Conservation (phyloP, 2,113 vertebrate species). For the Anser brachyrhynchus region DNA sequence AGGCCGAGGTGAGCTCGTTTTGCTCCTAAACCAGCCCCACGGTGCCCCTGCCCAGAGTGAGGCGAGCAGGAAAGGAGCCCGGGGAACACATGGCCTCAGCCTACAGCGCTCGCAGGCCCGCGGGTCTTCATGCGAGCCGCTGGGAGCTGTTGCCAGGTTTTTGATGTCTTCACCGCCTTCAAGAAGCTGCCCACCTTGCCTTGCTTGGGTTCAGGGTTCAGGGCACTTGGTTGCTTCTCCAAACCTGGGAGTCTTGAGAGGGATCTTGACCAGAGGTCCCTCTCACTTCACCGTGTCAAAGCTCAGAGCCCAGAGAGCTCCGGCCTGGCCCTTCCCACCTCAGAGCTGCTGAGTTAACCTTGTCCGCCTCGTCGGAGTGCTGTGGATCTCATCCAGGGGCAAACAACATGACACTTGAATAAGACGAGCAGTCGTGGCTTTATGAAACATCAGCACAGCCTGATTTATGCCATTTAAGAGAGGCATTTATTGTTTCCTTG, state of each 20-base stretch:
- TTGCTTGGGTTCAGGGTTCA: neutral
- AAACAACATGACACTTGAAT: slow-evolving; percentile 50
- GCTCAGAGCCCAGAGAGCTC: neutral
- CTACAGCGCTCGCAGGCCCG: fast-evolving
- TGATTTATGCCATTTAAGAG: slow-evolving; percentile 70
- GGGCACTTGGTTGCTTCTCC: neutral
- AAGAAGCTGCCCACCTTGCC: neutral
- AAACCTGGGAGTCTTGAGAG: fast-evolving
- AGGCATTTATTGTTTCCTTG: slow-evolving; percentile 65
- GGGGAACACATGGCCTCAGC: fast-evolving
- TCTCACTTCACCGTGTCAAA: neutral
- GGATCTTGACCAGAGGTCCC: neutral
- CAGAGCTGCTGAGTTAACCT: slow-evolving; percentile 21
- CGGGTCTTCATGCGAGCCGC: neutral
- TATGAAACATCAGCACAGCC: slow-evolving; percentile 69
- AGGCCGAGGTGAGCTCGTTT: neutral
- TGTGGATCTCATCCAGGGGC: slow-evolving; percentile 42
- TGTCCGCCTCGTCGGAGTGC: fast-evolving
- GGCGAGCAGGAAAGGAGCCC: neutral
- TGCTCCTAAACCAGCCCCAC: neutral
- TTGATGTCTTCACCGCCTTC: neutral
- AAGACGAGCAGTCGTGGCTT: slow-evolving; percentile 70
- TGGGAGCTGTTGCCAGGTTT: neutral
- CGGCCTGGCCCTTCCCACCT: neutral
- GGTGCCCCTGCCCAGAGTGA: fast-evolving